Evolutionary conservation across 2,113 vertebrate genomes (phyloP).

Genomic region (Trogon melanurus): DNA sequence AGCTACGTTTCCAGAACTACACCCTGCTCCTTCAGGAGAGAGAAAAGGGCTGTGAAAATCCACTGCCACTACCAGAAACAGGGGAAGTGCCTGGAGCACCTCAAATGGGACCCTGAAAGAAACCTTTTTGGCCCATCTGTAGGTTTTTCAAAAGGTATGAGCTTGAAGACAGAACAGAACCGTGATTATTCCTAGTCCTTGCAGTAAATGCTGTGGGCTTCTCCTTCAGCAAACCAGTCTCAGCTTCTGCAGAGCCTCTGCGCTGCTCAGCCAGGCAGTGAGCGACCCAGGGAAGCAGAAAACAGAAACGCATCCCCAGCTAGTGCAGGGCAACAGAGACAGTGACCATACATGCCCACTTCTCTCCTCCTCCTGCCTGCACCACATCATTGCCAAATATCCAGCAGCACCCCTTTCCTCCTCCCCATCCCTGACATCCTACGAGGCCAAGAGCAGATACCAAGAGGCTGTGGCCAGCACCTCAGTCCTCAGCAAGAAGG

Average conservation of each 20-base stretch:
- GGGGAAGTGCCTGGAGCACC: not conserved
- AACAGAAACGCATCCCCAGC: not conserved
- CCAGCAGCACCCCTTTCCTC: not conserved
- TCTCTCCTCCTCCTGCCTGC: not conserved
- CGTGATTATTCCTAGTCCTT: not conserved
- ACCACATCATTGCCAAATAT: not conserved
- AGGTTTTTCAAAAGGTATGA: not conserved
- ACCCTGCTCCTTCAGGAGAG: not conserved
- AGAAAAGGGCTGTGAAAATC: not conserved
- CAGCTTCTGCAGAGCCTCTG: not conserved
- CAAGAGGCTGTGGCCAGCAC: not conserved
- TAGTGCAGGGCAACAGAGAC: not conserved
- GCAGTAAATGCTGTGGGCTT: not conserved
- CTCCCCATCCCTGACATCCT: not conserved
- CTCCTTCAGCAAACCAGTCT: not conserved
- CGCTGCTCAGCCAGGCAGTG: not conserved
- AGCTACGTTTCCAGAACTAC: not conserved
- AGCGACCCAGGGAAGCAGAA: not conserved
- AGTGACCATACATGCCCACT: fast-evolving
- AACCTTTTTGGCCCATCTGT: not conserved
- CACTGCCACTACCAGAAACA: not conserved
- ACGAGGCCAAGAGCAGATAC: not conserved
- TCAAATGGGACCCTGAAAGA: not conserved
- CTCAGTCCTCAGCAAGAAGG: not conserved
- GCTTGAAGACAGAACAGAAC: not conserved